These are phyloP conservation scores for Psittacara wagleri DNA, from an alignment of 2,113 vertebrate genomes.

Conservation along the genomic window DNA sequence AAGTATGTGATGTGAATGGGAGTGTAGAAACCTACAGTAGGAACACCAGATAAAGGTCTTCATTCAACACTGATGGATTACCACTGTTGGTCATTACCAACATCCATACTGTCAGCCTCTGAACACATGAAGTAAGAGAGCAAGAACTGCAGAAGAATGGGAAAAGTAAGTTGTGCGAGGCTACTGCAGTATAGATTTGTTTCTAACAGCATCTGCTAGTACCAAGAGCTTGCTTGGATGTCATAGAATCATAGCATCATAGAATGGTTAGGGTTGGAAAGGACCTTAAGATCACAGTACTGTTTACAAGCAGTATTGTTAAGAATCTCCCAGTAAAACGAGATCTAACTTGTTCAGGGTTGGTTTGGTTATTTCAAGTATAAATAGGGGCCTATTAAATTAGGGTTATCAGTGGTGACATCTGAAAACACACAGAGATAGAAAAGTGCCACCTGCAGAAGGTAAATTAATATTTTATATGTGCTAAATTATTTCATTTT, in stretches of 20 bases:
- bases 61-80: neutral
- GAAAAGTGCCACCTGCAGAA: constrained; percentile 6
- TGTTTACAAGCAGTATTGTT: neutral
- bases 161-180: neutral
- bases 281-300: neutral
- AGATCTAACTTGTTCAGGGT: neutral
- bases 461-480: neutral
- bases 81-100: neutral
- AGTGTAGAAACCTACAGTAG: neutral
- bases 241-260: neutral
- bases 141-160: neutral
- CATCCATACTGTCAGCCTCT: rapidly evolving
- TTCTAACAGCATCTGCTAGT: neutral
- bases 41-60: neutral
- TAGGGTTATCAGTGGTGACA: neutral
- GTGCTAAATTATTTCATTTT: neutral
- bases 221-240: neutral
- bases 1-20: neutral
- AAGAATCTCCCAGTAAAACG: neutral
- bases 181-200: neutral
- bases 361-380: neutral
- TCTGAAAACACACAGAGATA: neutral
- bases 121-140: neutral
- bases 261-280: no score
- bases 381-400: neutral